Base-by-base conservation (phyloP, 1,140 invertebrate genomes). In the Bombus superbus region DNA sequence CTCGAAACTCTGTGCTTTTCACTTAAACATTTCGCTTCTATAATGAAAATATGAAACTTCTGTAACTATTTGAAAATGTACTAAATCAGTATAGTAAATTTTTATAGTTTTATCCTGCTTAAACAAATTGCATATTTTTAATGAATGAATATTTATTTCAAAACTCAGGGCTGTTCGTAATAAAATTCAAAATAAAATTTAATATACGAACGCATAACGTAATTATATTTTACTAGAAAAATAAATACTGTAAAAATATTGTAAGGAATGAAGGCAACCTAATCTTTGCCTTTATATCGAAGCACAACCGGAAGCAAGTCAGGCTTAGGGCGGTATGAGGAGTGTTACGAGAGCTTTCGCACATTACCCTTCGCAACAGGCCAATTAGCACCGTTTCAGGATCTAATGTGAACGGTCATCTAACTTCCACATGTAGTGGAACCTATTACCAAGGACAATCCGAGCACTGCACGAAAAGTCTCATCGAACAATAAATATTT, bases 341-440 rank as follows among this genome's bases (percentile, higher is more conserved):
- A 85, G 85, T 82, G 71, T 64, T 80, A 85, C 79, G 90, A 93
- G 89, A 89, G 91, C 88, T 93, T 92, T 90, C 86, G 89, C 90
- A 90, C 89, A 90, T 92, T 92, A 91, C 91, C 92, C 92, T 87
- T 92, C 72, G 87, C 89, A 89, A 88, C 89, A 87, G 89, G 89
- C 91, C 92, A 93, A 93, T 93, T 93, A 93, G 88, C 89, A 91
- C 86, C 87, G 90, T 93, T 93, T 92, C 90, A 92, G 59, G 75
- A 82, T 81, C 89, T 76, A 84, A 87, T 80, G 89, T 92, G 92
- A 92, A 91, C 92, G 92, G 92, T 91, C 91, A 90, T 90, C 86
- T 89, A 90, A 85, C 68, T 84, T 92, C 84, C 86, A 84, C 88
- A 78, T 87, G 69, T 83, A 87, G 75, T 62, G 83, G 86, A 88